Evolutionary conservation across 2,888 invertebrate genomes (phyloP).

Genomic region (Ennomos erosarius): DNA sequence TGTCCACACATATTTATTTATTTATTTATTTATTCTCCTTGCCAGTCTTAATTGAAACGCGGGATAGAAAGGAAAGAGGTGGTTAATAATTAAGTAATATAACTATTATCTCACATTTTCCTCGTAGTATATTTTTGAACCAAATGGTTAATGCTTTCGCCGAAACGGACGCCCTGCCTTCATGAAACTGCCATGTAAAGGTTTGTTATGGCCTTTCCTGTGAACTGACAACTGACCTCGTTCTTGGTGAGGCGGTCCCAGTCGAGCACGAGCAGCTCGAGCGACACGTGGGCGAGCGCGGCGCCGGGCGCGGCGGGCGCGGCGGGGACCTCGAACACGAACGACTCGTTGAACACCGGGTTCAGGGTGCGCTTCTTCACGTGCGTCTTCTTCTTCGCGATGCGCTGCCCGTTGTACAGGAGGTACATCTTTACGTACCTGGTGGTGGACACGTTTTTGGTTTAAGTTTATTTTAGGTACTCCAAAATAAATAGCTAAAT

Average conservation of each 20-base stretch:
- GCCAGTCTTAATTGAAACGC: too few relatives aligned
- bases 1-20: too few relatives aligned
- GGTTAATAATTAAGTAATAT: too few relatives aligned
- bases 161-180: too few relatives aligned
- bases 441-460: slow-evolving; percentile 9
- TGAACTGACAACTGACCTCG: slow-evolving; percentile 87
- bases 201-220: too few relatives aligned
- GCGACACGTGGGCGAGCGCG: slow-evolving; percentile 92
- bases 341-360: slow-evolving; percentile 99
- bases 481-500: too few relatives aligned
- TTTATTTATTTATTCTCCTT: not conserved
- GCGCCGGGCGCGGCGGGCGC: slow-evolving; percentile 90
- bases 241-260: slow-evolving; percentile 99
- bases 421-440: slow-evolving; percentile 97
- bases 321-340: slow-evolving; percentile 98
- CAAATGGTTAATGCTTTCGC: too few relatives aligned
- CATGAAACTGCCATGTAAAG: too few relatives aligned
- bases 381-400: slow-evolving; percentile 99
- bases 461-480: too few relatives aligned
- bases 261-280: slow-evolving; percentile 96
- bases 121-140: too few relatives aligned
- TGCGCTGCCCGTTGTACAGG: slow-evolving; percentile 98
- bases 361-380: slow-evolving; percentile 98
- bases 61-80: too few relatives aligned
- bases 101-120: too few relatives aligned